Conservation (phyloP, 1,140 invertebrate species). For the Aplysia californica region DNA sequence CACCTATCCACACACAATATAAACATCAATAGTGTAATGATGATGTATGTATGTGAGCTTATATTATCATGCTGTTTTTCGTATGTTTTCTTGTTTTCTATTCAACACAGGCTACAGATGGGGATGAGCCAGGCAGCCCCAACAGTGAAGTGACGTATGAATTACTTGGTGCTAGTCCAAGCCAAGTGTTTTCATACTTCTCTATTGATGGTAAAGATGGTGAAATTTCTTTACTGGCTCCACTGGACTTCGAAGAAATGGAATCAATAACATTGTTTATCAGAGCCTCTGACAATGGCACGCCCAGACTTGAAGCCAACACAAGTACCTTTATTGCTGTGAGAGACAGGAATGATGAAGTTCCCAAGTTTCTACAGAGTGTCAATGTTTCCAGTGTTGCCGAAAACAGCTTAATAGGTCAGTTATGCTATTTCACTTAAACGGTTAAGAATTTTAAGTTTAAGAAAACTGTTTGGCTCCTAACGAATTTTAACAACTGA, state of each 20-base stretch:
- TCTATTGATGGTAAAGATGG: not conserved
- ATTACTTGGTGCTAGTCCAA: not conserved
- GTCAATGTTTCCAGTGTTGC: not conserved
- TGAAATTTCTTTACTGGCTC: not conserved
- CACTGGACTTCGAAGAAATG: conserved; percentile 8
- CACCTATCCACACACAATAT: too few relatives aligned
- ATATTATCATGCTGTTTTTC: too few relatives aligned
- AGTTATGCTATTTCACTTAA: not conserved
- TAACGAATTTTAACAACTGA: too few relatives aligned
- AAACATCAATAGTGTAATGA: too few relatives aligned
- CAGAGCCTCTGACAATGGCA: not conserved
- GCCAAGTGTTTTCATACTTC: not conserved
- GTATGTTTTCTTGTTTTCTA: too few relatives aligned
- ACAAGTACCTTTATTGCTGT: not conserved
- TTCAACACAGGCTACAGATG: conserved; percentile 15
- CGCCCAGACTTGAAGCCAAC: not conserved
- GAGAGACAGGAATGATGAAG: conserved; percentile 5
- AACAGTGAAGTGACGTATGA: conserved; percentile 1
- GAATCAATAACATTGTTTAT: not conserved
- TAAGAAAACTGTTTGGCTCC: not conserved
- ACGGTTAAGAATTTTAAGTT: too few relatives aligned
- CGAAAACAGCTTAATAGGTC: conserved; percentile 4
- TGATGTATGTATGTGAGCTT: too few relatives aligned
- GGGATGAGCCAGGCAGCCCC: not conserved
- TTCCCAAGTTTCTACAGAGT: not conserved